Evolutionary conservation across 2,888 invertebrate species (phyloP), one percentile per base, ranked within the genome.

Genomic region (Cryptus viduatorius): DNA sequence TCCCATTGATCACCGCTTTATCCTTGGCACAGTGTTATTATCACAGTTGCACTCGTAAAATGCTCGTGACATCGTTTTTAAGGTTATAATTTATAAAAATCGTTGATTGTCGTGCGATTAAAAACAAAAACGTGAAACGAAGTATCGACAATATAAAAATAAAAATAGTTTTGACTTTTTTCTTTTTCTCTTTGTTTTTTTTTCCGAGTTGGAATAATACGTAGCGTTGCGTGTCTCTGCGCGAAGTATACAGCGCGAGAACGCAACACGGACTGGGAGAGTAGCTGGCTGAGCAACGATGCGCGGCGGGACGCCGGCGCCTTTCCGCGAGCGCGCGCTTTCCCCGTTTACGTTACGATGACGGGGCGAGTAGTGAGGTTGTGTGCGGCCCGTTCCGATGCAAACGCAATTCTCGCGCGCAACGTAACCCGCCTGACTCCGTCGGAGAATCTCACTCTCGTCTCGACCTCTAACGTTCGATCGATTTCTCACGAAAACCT

Each of bases 181-280:
- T 19, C 31, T 37, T 37, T 37, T 37, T 5, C 7, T 37, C 1
- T 8, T 37, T 37, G 4, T 0, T 2, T 37, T 37, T 37, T 37
- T 8, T 8, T 1, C 37, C 37, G 37, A 4, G 37, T 37, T 37
- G 24, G 1, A 48, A 65, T 16, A 53, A 24, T 31, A 19, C 37
- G 44, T 29, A 59, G 10, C 7, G 1, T 69, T 0, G 69, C 31
- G 37, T 12, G n/a, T 42, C 16, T 24, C 64, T 48, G 71, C 42
- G 50, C 79, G 80, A 79, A 46, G 68, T 72, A 46, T 56, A 64
- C 75, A 56, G 67, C 29, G 68, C 80, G 78, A 79, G 71, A 71
- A 59, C 82, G 56, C 72, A 82, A 79, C 79, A 75, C 65, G 68
- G 72, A 85, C 82, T 85, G 84, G 44, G 44, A 31, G 67, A 65